Evolutionary conservation across 2,113 vertebrate species (phyloP).

Genomic region (Pseudopodoces humilis): DNA sequence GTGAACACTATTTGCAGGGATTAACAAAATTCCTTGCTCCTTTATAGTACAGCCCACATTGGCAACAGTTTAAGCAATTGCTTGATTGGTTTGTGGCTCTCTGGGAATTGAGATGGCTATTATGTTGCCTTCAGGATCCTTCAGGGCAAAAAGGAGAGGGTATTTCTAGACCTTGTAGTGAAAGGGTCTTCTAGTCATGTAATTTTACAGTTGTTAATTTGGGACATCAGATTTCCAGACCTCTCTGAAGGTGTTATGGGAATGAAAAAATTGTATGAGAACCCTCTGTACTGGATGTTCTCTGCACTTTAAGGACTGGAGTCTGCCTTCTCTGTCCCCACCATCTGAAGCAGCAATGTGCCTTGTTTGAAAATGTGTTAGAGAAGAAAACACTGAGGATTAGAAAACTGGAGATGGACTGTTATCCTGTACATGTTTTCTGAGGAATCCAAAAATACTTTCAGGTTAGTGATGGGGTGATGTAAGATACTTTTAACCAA

Average conservation of each 20-base stretch:
- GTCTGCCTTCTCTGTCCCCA: neutral
- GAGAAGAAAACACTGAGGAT: neutral
- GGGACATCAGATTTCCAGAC: neutral
- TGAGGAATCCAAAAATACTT: neutral
- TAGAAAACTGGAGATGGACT: neutral
- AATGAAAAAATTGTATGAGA: neutral
- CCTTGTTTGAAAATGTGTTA: neutral
- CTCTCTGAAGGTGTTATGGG: neutral
- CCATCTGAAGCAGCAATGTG: neutral
- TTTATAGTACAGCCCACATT: neutral
- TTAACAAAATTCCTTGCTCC: neutral
- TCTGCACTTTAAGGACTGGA: neutral
- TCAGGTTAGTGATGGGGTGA: neutral
- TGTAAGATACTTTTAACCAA: neutral
- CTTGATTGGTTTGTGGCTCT: neutral
- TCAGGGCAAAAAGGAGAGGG: neutral
- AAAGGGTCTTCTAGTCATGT: neutral
- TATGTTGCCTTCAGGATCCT: neutral
- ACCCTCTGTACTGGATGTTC: neutral
- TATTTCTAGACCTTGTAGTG: neutral
- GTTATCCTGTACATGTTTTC: neutral
- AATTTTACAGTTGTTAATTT: neutral
- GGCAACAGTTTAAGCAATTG: neutral
- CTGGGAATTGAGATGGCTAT: neutral
- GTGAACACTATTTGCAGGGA: neutral